Percentiles rank a stretch among this genome's conserved stretches.
Conservation (phyloP, 2,797 vertebrate genomes). For the Scolopax rusticola region DNA sequence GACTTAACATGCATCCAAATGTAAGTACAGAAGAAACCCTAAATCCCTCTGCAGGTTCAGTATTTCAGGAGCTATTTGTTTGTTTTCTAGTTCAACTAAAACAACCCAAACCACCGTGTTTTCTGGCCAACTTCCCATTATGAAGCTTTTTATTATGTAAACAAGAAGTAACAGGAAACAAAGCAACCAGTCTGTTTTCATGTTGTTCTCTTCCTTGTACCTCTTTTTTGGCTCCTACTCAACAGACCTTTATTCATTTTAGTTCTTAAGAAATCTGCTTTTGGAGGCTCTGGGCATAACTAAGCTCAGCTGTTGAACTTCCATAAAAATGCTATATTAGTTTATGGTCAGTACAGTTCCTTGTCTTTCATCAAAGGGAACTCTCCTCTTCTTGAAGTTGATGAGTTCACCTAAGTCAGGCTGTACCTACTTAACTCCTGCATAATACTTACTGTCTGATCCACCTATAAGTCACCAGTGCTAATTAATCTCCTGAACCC, state of each 20-base stretch:
- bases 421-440: conserved; percentile 7
- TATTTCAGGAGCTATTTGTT: neutral
- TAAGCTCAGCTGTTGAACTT: neutral
- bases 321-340: neutral
- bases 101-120: neutral
- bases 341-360: neutral
- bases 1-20: neutral
- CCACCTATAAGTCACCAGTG: neutral
- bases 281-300: neutral
- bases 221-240: neutral
- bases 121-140: neutral
- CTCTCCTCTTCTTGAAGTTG: neutral
- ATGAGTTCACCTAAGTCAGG: neutral
- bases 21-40: neutral
- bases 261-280: neutral
- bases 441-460: neutral
- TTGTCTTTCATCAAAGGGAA: neutral
- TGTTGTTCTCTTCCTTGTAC: neutral
- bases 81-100: neutral
- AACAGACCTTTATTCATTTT: neutral
- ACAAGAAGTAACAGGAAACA: conserved; percentile 2
- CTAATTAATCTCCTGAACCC: conserved; percentile 30
- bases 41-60: neutral
- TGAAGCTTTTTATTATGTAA: neutral
- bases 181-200: neutral